A percentile compares a stretch with the other conserved stretches of the same genome.
phyloP scores from a whole-genome alignment of 2,797 vertebrate species.

The Fringilla coelebs region DNA sequence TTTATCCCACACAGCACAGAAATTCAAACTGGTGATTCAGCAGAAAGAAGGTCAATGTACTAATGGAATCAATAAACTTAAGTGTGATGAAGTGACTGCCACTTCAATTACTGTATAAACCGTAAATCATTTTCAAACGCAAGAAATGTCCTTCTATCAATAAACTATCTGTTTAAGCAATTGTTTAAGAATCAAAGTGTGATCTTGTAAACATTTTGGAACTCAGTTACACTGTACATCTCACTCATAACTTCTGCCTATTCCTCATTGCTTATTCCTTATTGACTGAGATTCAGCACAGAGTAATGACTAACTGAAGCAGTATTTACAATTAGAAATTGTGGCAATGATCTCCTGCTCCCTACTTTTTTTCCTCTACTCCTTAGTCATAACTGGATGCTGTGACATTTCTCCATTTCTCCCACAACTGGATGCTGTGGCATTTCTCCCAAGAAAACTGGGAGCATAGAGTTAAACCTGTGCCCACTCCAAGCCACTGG shows the following conservation, averaged over 20 bases:
- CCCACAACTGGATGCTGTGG: not conserved
- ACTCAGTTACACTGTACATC: not conserved
- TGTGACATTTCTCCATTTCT: not conserved
- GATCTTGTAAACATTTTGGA: slow-evolving; percentile 22
- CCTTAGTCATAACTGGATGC: not conserved
- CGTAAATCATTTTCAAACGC: not conserved
- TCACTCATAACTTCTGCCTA: not conserved
- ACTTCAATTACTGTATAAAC: slow-evolving; percentile 10
- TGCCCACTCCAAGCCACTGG: not conserved
- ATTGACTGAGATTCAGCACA: not conserved
- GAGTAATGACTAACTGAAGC: not conserved
- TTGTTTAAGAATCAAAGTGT: slow-evolving; percentile 53
- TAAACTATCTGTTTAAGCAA: slow-evolving; percentile 30
- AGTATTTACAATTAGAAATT: not conserved
- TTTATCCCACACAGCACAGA: not conserved
- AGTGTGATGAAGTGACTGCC: slow-evolving; percentile 58
- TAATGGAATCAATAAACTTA: slow-evolving; percentile 52
- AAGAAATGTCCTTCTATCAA: slow-evolving; percentile 22
- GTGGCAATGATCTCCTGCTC: not conserved
- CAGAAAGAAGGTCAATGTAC: slow-evolving; percentile 39
- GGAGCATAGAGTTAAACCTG: not conserved
- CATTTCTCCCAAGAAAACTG: not conserved
- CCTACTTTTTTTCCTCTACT: not conserved
- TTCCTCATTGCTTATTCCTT: not conserved
- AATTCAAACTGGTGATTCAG: slow-evolving; percentile 16